Base-by-base conservation (phyloP, 2,113 vertebrate species). In the Onychostoma macrolepis region DNA sequence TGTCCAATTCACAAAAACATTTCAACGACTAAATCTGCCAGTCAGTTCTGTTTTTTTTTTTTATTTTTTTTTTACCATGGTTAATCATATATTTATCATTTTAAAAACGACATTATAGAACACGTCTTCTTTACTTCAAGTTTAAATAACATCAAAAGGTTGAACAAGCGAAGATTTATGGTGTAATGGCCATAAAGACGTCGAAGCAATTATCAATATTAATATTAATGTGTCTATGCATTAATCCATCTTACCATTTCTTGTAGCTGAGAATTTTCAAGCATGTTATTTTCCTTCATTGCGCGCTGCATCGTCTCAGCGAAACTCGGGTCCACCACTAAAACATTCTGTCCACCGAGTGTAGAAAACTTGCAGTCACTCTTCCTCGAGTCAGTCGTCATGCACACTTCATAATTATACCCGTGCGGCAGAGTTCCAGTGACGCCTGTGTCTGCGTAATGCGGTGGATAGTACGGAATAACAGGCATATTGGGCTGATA, bases 381-480 rank as follows among this genome's bases (percentile, higher is more conserved):
- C 30, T 86, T 92, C 58, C 88, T 88, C 15, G 91, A 93, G 87
- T 91, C 90, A 71, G 86, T 90, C 17, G 89, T 92, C 88, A 91
- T 90, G 78, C 89, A 92, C 80, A 90, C 87, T 71, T 92, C 89
- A 71, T 92, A 92, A 85, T 90, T 92, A 88, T 91, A 92, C 69
- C 92, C 88, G 72, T 92, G 92, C 8, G 86, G 91, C 26, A 94
- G 88, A 89, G 93, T 93, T 87, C 91, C 93, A 83, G 92, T 92
- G 33, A 90, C 92, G 88, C 91, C 78, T 90, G 91, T 90, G 87
- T 93, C 93, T 84, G 92, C 90, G 90, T 93, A 93, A 87, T 91
- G 88, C 71, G 92, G 92, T 38, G 92, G 92, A 89, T 93, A 93
- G 89, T 92, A 93, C n/a, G 92, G 92, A 87, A 93, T 91, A 67